Evolutionary conservation across 2,113 vertebrate genomes (phyloP), one percentile per base, ranked within the genome.

Genomic region (Apodemus speciosus): DNA sequence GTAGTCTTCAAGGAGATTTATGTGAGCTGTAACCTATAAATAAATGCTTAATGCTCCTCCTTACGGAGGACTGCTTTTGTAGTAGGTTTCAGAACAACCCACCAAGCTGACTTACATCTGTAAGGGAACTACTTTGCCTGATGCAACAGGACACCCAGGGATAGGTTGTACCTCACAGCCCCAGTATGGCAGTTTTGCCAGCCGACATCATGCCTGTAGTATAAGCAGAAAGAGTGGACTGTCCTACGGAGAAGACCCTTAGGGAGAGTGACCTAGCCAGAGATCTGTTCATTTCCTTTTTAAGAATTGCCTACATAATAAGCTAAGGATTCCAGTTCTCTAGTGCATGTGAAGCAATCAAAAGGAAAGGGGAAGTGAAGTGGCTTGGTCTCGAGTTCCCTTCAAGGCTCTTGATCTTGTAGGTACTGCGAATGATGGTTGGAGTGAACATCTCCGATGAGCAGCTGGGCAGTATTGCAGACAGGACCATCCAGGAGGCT

Each of bases 401-500:
- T 76, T 3, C 85, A 71, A 83, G 56, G 60, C 43, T 85, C 71
- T 97, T 27, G 93, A 13, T 94, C 13, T 90, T 95, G 0, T 95
- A 99, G 99, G 99, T 99, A 23, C 97, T 99, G 66, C 98, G 99
- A 84, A 99, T 99, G 99, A 99, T 99, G 99, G 99, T 99, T 1
- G 99, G 99, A 13, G 99, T 99, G 51, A 99, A 99, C 97, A 99
- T 99, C 96, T 99, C 99, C 11, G 99, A 99, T 66, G 99, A 99
- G 38, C 99, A 99, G 97, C 97, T 99, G 23, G 99, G 99, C 97
- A 99, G 99, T 97, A 99, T 99, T n/a, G 99, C 99, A 89, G 99
- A 99, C 96, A 98, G 99, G 94, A 99, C 99, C 94, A 99, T 99
- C 95, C 99, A 99, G 96, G 99, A 99, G 88, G 99, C 99, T 0